Evolutionary conservation across 2,888 invertebrate species (phyloP).

Genomic region (Eubasilissa splendida): DNA sequence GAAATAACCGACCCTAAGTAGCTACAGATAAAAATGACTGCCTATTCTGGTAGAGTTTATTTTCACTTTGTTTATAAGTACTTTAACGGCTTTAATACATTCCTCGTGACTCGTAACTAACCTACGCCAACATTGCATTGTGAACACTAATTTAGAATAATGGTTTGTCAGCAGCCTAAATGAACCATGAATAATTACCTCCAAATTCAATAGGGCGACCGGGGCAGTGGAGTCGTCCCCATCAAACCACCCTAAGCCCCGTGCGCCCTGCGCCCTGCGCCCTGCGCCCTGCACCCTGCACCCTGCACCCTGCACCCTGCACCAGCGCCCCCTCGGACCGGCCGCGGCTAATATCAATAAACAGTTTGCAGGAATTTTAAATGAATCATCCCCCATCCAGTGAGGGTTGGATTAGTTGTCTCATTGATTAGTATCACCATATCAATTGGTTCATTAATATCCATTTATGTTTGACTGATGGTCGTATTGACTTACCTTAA

Average conservation of each 20-base stretch:
- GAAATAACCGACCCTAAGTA: too few species aligned
- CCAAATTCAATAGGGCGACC: background rate
- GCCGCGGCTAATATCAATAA: background rate
- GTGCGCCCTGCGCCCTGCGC: too few species aligned
- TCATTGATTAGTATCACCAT: slow-evolving; percentile 6
- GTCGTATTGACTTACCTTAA: background rate
- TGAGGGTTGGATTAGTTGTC: background rate
- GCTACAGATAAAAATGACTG: too few species aligned
- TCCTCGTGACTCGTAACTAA: slow-evolving; percentile 12
- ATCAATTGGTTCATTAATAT: slow-evolving; percentile 17
- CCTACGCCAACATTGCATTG: slow-evolving; percentile 20
- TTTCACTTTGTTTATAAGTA: too few species aligned
- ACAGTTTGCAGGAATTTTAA: background rate
- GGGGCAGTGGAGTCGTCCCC: too few species aligned
- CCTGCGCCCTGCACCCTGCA: too few species aligned
- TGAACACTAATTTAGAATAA: slow-evolving; percentile 18
- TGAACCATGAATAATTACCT: slow-evolving; percentile 39
- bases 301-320: too few species aligned
- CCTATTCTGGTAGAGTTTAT: too few species aligned
- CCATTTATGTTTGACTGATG: background rate
- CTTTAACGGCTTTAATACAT: background rate
- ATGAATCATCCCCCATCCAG: slow-evolving; percentile 8
- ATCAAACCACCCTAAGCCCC: background rate
- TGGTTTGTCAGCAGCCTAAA: slow-evolving; percentile 36
- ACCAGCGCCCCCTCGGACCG: background rate